Evolutionary conservation across 2,888 invertebrate genomes (phyloP).

Genomic region (Conus canariensis): DNA sequence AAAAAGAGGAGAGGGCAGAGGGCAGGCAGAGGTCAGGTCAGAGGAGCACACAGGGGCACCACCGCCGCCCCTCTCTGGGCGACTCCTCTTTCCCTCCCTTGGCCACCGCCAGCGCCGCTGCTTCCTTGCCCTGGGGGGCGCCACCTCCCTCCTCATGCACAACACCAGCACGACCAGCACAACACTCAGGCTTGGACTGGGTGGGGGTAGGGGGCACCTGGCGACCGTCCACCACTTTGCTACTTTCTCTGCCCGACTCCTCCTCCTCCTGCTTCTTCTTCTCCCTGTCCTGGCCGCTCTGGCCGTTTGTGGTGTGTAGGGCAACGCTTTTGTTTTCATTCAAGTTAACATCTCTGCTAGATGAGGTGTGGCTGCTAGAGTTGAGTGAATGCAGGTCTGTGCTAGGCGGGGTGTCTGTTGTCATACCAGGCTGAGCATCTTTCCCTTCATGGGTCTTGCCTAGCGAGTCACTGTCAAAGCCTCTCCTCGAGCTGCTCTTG

Average conservation of each 20-base stretch:
- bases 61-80: background rate
- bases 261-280: background rate
- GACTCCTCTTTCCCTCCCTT: constrained; percentile 21
- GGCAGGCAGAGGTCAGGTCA: constrained; percentile 36
- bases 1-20: constrained; percentile 31
- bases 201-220: constrained; percentile 24
- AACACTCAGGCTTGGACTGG: constrained; percentile 34
- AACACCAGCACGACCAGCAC: constrained; percentile 36
- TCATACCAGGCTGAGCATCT: background rate
- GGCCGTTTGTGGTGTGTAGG: background rate
- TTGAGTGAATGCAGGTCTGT: background rate
- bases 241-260: background rate
- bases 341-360: constrained; percentile 1
- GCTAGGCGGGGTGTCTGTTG: background rate
- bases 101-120: constrained; percentile 1
- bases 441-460: background rate
- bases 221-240: constrained; percentile 19
- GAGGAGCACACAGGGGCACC: constrained; percentile 40
- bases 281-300: background rate
- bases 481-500: background rate
- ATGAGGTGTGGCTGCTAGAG: background rate
- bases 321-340: constrained; percentile 1
- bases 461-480: background rate
- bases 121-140: constrained; percentile 17
- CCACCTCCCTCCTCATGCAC: background rate